phyloP scores from a whole-genome alignment of 2,888 invertebrate genomes.

The Thereva unica region DNA sequence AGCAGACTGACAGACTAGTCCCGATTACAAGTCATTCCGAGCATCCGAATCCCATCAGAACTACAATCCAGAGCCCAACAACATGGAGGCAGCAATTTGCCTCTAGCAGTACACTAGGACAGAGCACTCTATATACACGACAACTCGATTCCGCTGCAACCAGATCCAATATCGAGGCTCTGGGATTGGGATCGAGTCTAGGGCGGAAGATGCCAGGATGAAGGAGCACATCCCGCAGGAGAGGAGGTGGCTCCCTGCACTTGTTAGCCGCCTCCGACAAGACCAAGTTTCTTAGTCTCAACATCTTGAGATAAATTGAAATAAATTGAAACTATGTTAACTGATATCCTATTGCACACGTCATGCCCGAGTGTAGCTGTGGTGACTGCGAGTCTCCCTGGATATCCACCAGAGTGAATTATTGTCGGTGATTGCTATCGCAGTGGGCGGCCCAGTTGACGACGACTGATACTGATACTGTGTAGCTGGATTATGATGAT shows the following conservation, averaged over 20 bases:
- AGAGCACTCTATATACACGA: too few relatives aligned
- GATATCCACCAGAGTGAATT: not conserved
- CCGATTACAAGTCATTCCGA: too few relatives aligned
- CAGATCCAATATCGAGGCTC: too few relatives aligned
- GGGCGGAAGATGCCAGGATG: not conserved
- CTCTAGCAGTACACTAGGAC: too few relatives aligned
- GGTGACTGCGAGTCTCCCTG: slow-evolving; percentile 1
- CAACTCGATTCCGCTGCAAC: too few relatives aligned
- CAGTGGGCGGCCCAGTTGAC: not conserved
- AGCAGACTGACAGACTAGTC: slow-evolving; percentile 1
- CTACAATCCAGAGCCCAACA: too few relatives aligned
- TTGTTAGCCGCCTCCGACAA: slow-evolving; percentile 14
- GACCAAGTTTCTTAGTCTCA: slow-evolving; percentile 9
- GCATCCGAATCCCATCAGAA: too few relatives aligned
- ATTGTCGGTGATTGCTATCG: slow-evolving; percentile 16
- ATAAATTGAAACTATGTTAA: slow-evolving; percentile 33
- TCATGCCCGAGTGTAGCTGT: slow-evolving; percentile 16
- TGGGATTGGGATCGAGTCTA: not conserved
- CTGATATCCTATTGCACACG: slow-evolving; percentile 33
- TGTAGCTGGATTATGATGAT: too few relatives aligned
- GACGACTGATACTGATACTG: too few relatives aligned
- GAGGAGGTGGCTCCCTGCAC: slow-evolving; percentile 13
- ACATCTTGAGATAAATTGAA: slow-evolving; percentile 36
- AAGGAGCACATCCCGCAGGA: not conserved
- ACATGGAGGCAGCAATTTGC: too few relatives aligned